Percentiles rank a stretch among this genome's conserved stretches.
phyloP scores from a whole-genome alignment of 2,113 vertebrate species.

The Corythornis vintsioides region DNA sequence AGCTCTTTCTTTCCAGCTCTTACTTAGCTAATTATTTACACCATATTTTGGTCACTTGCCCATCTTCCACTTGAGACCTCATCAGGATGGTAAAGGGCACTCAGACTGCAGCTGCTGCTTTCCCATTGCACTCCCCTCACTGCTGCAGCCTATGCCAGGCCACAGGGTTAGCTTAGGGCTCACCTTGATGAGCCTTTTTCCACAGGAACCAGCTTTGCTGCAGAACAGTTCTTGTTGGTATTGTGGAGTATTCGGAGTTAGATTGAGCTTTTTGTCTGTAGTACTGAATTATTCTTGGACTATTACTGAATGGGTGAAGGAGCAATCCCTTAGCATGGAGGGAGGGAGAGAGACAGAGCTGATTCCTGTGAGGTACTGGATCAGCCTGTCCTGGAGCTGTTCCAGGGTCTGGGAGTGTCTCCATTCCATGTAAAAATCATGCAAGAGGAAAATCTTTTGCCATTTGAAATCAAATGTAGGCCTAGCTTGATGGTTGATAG shows the following conservation, averaged over 20 bases:
- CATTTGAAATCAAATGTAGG: not conserved
- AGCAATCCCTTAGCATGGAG: rapidly evolving
- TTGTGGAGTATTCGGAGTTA: not conserved
- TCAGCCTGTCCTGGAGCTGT: not conserved
- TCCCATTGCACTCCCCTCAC: not conserved
- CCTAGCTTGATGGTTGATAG: not conserved
- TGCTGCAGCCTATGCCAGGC: not conserved
- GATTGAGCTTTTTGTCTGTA: not conserved
- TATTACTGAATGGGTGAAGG: not conserved
- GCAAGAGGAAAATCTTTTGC: not conserved
- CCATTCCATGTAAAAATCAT: not conserved
- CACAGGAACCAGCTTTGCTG: not conserved
- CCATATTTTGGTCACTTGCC: not conserved
- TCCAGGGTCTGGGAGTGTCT: not conserved
- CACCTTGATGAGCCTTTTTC: not conserved
- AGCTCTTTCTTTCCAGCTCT: not conserved
- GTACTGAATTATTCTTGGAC: not conserved
- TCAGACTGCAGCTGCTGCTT: not conserved
- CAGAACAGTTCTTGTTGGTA: not conserved
- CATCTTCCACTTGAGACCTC: not conserved
- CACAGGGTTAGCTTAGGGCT: not conserved
- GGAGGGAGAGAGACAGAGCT: not conserved
- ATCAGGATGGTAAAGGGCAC: not conserved
- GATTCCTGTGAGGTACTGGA: not conserved
- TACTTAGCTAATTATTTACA: not conserved